Evolutionary conservation across 2,797 vertebrate genomes (phyloP).

Genomic region (Arvicola amphibius): DNA sequence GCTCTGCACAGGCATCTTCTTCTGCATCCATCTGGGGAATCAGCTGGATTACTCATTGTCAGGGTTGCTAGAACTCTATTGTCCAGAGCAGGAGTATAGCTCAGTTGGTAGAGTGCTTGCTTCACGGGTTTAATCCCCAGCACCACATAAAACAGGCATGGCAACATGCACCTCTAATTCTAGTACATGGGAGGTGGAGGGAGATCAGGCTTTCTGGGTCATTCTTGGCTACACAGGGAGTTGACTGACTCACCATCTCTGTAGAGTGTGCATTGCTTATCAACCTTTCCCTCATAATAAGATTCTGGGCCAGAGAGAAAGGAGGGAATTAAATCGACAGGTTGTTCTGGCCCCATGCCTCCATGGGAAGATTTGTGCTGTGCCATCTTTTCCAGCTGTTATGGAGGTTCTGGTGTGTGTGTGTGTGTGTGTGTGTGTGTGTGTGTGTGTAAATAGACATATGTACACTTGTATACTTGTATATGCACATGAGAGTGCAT

Average conservation of each 20-base stretch:
- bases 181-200: background rate
- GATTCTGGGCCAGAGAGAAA: background rate
- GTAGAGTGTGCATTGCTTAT: no score
- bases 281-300: background rate
- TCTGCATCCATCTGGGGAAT: background rate
- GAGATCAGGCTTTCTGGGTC: background rate
- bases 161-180: no score
- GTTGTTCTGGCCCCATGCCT: accelerated
- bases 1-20: background rate
- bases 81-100: background rate
- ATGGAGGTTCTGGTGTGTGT: background rate
- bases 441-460: no score
- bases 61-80: background rate
- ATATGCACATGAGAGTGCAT: background rate
- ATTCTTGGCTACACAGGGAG: background rate
- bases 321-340: background rate
- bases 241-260: background rate
- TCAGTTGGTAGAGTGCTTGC: background rate
- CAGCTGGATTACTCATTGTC: background rate
- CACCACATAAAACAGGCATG: background rate
- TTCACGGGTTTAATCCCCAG: background rate
- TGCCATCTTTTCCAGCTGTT: background rate
- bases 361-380: background rate
- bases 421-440: no score
- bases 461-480: background rate